Evolutionary conservation across 2,888 invertebrate species (phyloP).

Genomic region (Acanthosepion lycidas): DNA sequence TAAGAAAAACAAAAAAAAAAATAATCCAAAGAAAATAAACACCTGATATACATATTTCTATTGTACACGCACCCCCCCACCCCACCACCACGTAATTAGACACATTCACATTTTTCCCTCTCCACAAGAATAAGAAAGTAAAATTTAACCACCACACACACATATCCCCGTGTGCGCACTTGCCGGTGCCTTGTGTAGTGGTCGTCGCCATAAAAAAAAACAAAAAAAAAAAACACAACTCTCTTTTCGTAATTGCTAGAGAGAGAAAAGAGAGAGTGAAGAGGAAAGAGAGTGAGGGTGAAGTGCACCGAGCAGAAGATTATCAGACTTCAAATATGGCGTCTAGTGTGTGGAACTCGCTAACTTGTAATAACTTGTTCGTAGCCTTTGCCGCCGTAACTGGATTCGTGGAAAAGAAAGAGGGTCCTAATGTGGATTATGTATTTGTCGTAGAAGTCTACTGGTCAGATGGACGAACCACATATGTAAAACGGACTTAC

Average conservation of each 20-base stretch:
- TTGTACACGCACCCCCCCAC: not conserved
- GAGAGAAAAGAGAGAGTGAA: not conserved
- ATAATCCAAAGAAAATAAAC: too few species aligned
- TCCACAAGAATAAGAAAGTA: not conserved
- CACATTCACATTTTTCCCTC: not conserved
- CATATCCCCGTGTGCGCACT: not conserved
- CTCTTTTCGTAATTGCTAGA: not conserved
- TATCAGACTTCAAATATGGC: slow-evolving; percentile 49
- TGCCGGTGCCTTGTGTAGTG: not conserved
- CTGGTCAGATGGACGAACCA: slow-evolving; percentile 58
- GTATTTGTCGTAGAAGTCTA: slow-evolving; percentile 58
- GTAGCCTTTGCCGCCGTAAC: slow-evolving; percentile 57
- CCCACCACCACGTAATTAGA: not conserved
- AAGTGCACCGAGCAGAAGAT: too few species aligned
- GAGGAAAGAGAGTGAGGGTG: too few species aligned
- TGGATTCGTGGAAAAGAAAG: slow-evolving; percentile 58
- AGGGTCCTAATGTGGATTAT: slow-evolving; percentile 54
- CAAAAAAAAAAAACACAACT: too few species aligned
- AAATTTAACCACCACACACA: not conserved
- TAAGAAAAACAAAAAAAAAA: too few species aligned
- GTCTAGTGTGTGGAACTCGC: slow-evolving; percentile 50
- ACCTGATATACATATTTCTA: not conserved
- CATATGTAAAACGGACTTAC: slow-evolving; percentile 58
- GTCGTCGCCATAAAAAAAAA: not conserved
- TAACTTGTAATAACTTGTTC: slow-evolving; percentile 51